Evolutionary conservation across 2,797 vertebrate genomes (phyloP).

Genomic region (Mionectes olivaceus): DNA sequence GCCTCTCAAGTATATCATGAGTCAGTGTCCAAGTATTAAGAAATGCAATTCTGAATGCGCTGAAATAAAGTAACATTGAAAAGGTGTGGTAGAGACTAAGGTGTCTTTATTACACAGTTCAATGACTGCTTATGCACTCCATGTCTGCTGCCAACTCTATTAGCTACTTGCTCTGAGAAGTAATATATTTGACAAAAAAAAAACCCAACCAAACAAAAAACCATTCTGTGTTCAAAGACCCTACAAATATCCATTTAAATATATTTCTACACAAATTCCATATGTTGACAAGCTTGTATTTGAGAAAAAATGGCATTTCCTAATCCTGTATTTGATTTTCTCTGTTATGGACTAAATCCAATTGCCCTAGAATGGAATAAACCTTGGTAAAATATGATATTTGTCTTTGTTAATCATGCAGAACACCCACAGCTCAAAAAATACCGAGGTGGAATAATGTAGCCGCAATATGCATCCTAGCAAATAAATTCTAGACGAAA

Average conservation of each 20-base stretch:
- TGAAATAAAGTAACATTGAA: background rate
- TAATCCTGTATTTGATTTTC: conserved; percentile 57
- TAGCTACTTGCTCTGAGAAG: conserved; percentile 10
- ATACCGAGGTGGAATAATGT: background rate
- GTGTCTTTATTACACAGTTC: conserved; percentile 14
- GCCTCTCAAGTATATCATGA: background rate
- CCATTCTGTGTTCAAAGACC: background rate
- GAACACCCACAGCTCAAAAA: conserved; percentile 26
- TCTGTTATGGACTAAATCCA: conserved; percentile 36
- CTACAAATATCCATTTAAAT: conserved; percentile 24
- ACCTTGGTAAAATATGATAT: conserved; percentile 35
- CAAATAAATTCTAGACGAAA: conserved; percentile 27
- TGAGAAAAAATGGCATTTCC: conserved; percentile 49
- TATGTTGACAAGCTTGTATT: conserved; percentile 36
- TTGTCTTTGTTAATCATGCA: conserved; percentile 52
- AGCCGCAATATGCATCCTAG: background rate
- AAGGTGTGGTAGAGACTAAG: background rate
- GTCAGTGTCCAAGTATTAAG: background rate
- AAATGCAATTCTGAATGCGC: background rate
- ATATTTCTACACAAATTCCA: conserved; percentile 23
- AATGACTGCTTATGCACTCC: background rate
- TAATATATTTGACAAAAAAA: background rate
- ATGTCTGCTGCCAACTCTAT: conserved; percentile 23
- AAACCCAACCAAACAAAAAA: background rate
- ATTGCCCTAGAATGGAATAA: conserved; percentile 19